Base-by-base conservation (phyloP, 1,140 invertebrate genomes). In the Saccostrea echinata region DNA sequence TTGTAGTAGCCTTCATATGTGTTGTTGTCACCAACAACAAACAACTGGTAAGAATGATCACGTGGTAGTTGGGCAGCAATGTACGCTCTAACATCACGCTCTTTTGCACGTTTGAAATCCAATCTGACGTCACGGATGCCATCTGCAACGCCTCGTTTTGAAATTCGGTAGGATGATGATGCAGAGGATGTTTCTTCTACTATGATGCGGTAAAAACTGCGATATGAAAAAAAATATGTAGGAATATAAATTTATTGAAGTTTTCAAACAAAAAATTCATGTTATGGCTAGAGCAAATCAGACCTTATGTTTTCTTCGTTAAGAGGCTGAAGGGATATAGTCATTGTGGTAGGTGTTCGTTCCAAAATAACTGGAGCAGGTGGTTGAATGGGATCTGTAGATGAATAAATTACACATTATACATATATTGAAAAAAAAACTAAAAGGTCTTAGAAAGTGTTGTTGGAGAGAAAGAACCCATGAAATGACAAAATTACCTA, bases 1-100 rank as follows among this genome's bases (percentile, higher is more conserved):
- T 98, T 98, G 86, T 96, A 97, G 93, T 96, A 98, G 0, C 96
- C 96, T 88, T 97, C 97, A 93, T 98, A 97, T 9, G 95, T 96
- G 84, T 95, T 95, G 30, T 96, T 96, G 95, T 98, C 97, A 18
- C 98, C 98, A 76, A 98, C 96, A 8, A 96, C 95, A 95, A 98
- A 98, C 33, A 96, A 95, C 30, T 92, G 95, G 92, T 95, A 94
- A 80, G 86, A 85, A 84, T 92, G 88, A 57, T 95, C 94, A 21
- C 95, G 95, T 80, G 96, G 95, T 86, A 98, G 95, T 94, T 97
- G 97, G 1, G 97, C 98, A 27, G 97, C 96, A 52, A 98, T 96
- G 91, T 98, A 98, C 93, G 97, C 98, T 21, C 96, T 96, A 8
- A 97, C 92, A 18, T 96, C 96, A 90, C 96, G 95, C 89, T 95